Evolutionary conservation across 2,797 vertebrate genomes (phyloP).

Genomic region (Lophius americanus): DNA sequence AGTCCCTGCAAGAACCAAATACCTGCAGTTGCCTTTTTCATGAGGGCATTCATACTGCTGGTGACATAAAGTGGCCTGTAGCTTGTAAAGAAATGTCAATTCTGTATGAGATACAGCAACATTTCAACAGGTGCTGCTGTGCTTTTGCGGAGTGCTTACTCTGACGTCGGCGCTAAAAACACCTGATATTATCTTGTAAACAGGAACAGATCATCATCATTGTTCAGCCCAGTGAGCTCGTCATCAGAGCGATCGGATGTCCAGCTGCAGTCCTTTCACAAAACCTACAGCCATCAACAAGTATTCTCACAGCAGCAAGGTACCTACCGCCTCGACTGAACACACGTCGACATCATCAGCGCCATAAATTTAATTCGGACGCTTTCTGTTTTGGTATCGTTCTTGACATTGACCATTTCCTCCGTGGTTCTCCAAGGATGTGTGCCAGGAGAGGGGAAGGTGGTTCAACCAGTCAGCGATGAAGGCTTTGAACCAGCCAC

Average conservation of each 20-base stretch:
- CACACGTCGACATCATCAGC: background rate
- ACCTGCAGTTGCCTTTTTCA: no score
- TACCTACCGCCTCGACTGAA: slow-evolving; percentile 17
- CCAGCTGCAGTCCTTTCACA: slow-evolving; percentile 60
- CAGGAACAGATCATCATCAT: slow-evolving; percentile 55
- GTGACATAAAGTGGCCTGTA: no score
- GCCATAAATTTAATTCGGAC: accelerated
- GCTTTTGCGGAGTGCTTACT: background rate
- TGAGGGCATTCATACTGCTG: no score
- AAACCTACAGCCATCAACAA: slow-evolving; percentile 64
- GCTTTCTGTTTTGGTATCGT: background rate
- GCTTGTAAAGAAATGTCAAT: no score
- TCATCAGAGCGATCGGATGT: slow-evolving; percentile 54
- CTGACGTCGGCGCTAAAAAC: background rate
- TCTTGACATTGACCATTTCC: background rate
- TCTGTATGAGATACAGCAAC: no score
- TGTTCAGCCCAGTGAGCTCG: slow-evolving; percentile 57
- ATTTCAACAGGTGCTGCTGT: no score
- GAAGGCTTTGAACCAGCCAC: slow-evolving; percentile 58
- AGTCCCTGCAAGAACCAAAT: no score
- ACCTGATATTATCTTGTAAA: background rate
- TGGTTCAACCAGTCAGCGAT: slow-evolving; percentile 37
- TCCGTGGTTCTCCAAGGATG: slow-evolving; percentile 52
- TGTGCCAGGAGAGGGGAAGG: slow-evolving; percentile 67
- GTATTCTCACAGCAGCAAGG: slow-evolving; percentile 70